Evolutionary conservation across 2,888 invertebrate species (phyloP).

Genomic region (Malthinus seriepunctatus): DNA sequence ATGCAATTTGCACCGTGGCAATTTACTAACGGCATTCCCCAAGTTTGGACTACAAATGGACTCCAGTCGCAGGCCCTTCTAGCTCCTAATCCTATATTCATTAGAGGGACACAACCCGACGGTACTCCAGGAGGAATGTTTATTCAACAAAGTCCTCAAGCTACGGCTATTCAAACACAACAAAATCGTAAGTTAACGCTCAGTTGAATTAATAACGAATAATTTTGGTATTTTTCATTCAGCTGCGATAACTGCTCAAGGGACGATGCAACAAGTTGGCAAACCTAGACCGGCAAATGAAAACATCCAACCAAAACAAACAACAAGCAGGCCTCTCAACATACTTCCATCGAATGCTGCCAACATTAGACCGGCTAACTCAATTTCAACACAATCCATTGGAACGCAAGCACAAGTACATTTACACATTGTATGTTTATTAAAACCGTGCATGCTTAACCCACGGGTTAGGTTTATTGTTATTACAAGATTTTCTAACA

Average conservation of each 20-base stretch:
- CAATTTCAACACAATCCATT: slow-evolving; percentile 82
- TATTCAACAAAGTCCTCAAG: slow-evolving; percentile 77
- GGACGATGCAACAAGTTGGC: slow-evolving; percentile 55
- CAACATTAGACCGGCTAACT: slow-evolving; percentile 75
- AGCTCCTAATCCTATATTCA: slow-evolving; percentile 80
- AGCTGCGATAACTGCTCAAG: slow-evolving; percentile 52
- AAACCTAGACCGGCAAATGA: slow-evolving; percentile 60
- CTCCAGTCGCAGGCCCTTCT: slow-evolving; percentile 71
- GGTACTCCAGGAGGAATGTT: slow-evolving; percentile 74
- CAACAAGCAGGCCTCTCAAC: slow-evolving; percentile 52
- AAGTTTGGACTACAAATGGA: slow-evolving; percentile 75
- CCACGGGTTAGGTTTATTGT: slow-evolving; percentile 6
- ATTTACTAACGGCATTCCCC: slow-evolving; percentile 70
- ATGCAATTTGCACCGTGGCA: slow-evolving; percentile 86
- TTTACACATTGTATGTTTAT: slow-evolving; percentile 29
- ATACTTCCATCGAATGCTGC: slow-evolving; percentile 59
- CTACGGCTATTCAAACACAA: slow-evolving; percentile 63
- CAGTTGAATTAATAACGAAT: neutral
- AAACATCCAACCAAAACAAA: slow-evolving; percentile 58
- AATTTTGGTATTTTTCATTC: slow-evolving; percentile 25
- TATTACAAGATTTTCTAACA: neutral
- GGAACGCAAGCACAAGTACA: slow-evolving; percentile 61
- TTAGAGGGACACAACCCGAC: slow-evolving; percentile 79
- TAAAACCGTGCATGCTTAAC: slow-evolving; percentile 1
- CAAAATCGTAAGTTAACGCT: slow-evolving; percentile 64